Evolutionary conservation across 2,888 invertebrate genomes (phyloP), one percentile per base, ranked within the genome.

Genomic region (Tetrapedia diversipes): DNA sequence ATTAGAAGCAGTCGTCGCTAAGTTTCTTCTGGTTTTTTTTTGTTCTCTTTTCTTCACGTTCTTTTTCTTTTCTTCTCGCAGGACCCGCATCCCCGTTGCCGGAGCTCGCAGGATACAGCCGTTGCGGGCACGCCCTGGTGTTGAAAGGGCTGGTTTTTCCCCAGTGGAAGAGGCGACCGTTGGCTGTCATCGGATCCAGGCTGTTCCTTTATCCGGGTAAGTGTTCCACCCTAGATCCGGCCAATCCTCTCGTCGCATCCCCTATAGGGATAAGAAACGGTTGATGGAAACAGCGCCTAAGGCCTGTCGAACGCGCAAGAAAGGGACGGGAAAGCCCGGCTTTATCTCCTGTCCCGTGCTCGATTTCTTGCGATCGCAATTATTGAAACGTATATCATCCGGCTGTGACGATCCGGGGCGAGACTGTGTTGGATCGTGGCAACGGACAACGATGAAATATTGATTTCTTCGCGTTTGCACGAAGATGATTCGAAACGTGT

Each of bases 101-200:
- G 32, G 94, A 93, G 67, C 90, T 94, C 54, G 85, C 82, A 19
- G 92, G 92, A 47, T 91, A 92, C 82, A 92, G 90, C 54, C 92
- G 92, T 79, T 92, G 92, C 80, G 93, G 93, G 29, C 89, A 90
- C 76, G 91, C 92, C 54, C 92, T 94, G 81, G 93, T 95, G 54
- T 90, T 95, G 60, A 95, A 95, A 89, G 95, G 95, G 54, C 93
- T 95, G 81, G 95, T 95, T 57, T 94, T 95, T 83, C 95, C 95
- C 45, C 95, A 95, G 88, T 95, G 95, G 95, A 94, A 94, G 88
- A 92, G 93, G 64, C 92, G 95, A 80, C 92, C 93, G 37, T 92
- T 94, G 41, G 93, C 94, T 81, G 92, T 95, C 70, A 92, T 94
- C 86, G 95, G 94, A 79, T 94, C 94, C 41, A 92, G 93, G 80